Conservation (phyloP, 2,888 invertebrate species). For the Hydrotaea diabolus region DNA sequence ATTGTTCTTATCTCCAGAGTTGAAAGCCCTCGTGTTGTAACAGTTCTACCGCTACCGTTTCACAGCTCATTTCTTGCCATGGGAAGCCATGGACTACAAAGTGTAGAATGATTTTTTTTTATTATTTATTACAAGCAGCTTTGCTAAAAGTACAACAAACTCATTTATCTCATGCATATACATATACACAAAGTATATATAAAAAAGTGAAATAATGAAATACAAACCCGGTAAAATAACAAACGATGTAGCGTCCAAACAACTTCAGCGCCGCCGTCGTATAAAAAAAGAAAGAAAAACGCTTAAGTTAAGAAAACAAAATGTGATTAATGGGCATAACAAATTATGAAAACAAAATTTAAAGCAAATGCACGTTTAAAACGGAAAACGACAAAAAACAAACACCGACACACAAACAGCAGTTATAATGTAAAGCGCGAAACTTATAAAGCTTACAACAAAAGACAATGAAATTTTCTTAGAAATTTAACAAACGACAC, state of each 20-base stretch:
- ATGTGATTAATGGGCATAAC: conserved; percentile 22
- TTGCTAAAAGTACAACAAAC: conserved; percentile 24
- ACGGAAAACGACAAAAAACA: background rate
- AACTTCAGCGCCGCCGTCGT: background rate
- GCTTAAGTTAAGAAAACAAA: background rate
- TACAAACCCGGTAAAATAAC: background rate
- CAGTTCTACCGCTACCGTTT: too few relatives aligned
- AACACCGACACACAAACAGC: background rate
- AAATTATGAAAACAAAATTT: background rate
- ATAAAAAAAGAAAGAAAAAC: background rate
- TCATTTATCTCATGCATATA: background rate
- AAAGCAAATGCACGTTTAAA: background rate
- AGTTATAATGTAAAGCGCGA: background rate
- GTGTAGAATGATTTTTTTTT: too few relatives aligned
- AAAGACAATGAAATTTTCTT: background rate
- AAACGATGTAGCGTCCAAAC: background rate
- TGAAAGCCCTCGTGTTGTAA: too few relatives aligned
- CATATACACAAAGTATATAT: background rate
- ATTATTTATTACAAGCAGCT: background rate
- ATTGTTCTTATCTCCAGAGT: too few relatives aligned
- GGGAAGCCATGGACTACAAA: too few relatives aligned
- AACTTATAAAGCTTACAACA: background rate
- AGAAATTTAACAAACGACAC: background rate
- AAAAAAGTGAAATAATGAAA: background rate
- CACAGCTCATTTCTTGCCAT: too few relatives aligned